phyloP scores from a whole-genome alignment of 1,140 invertebrate species.

The Oncopeltus fasciatus region DNA sequence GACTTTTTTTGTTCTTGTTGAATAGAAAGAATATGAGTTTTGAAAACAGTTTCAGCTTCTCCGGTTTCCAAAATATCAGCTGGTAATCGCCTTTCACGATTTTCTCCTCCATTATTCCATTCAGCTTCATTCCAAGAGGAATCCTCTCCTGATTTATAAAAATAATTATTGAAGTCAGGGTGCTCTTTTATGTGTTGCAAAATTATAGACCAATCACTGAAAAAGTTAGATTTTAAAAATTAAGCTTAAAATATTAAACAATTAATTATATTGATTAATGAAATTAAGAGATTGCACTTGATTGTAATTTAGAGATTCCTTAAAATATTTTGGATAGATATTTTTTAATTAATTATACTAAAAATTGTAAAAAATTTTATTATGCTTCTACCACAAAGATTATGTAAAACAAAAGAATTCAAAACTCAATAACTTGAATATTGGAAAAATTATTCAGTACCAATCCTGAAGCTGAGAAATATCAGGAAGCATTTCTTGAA shows the following conservation, averaged over 20 bases:
- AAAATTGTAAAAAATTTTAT: too few species aligned
- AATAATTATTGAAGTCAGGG: conserved; percentile 78
- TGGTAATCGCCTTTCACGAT: conserved; percentile 61
- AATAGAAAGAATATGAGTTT: conserved; percentile 76
- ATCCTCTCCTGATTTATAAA: conserved; percentile 67
- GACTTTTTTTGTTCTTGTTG: conserved; percentile 79
- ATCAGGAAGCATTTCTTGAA: conserved; percentile 72
- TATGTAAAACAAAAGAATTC: too few species aligned
- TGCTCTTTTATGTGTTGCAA: conserved; percentile 70
- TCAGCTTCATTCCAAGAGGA: conserved; percentile 67
- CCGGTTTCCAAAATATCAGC: conserved; percentile 78
- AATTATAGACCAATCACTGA: conserved; percentile 74
- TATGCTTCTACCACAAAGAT: too few species aligned
- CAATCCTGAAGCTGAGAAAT: conserved; percentile 56
- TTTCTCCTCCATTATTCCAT: conserved; percentile 42
- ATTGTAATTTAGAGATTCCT: too few species aligned
- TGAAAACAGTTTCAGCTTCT: conserved; percentile 82
- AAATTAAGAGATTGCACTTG: too few species aligned
- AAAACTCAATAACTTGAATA: too few species aligned
- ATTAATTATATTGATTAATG: too few species aligned
- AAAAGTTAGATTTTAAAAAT: conserved; percentile 25
- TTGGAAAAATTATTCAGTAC: too few species aligned
- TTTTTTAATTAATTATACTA: too few species aligned
- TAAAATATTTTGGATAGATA: too few species aligned
- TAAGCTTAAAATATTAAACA: too few species aligned